Conservation (phyloP, 35 echinoderm and acorn worm genomes). For the Hemicentrotus pulcherrimus region DNA sequence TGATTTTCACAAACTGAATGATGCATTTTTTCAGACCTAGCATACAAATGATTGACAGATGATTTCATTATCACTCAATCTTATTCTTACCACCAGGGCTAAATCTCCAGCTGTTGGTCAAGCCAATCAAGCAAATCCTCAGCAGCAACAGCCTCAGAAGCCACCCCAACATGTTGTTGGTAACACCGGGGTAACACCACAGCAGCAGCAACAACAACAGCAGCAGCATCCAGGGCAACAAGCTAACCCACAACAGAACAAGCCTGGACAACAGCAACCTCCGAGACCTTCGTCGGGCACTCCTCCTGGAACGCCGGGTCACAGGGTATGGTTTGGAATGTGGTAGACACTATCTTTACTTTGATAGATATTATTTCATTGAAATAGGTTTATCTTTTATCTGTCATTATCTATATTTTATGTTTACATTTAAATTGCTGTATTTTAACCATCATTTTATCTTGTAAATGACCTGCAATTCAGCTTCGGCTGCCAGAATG, state of each 20-base stretch:
- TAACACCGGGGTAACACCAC: background rate
- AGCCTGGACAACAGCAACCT: background rate
- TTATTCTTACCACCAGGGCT: background rate
- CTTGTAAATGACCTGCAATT: too few species aligned
- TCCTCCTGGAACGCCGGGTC: conserved; percentile 56
- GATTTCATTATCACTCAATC: background rate
- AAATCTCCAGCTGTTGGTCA: conserved; percentile 16
- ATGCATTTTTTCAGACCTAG: too few species aligned
- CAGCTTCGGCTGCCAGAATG: too few species aligned
- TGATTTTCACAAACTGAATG: too few species aligned
- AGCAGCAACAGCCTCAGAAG: background rate
- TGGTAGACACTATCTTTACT: too few species aligned
- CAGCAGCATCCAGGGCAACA: background rate
- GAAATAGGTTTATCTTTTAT: too few species aligned
- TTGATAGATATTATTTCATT: too few species aligned
- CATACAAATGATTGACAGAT: too few species aligned
- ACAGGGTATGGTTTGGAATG: conserved; percentile 36
- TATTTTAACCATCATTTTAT: too few species aligned
- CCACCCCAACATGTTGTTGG: background rate
- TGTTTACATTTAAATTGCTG: too few species aligned
- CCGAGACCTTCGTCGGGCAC: background rate
- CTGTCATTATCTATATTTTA: too few species aligned
- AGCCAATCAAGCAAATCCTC: background rate
- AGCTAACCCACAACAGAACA: conserved; percentile 21
- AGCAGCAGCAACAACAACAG: background rate